Evolutionary conservation across 2,888 invertebrate species (phyloP).

Genomic region (Drymonia ruficornis): DNA sequence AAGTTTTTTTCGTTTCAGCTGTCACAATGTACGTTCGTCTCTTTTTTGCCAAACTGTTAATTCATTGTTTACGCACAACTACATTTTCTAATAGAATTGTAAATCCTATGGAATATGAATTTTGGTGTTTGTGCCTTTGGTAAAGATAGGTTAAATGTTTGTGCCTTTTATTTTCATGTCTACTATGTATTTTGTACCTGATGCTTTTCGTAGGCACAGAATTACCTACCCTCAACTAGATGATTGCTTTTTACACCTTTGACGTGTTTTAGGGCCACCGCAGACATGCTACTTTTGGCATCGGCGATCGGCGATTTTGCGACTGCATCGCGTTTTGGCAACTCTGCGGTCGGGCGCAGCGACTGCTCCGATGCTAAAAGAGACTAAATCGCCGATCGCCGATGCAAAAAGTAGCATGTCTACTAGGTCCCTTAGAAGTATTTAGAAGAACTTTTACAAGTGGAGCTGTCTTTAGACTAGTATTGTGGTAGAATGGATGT

Average conservation of each 20-base stretch:
- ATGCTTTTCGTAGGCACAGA: slow-evolving; percentile 52
- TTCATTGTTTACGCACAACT: no score
- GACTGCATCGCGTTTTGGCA: no score
- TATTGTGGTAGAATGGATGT: slow-evolving; percentile 32
- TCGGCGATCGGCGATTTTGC: no score
- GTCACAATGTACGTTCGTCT: no score
- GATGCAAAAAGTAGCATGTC: no score
- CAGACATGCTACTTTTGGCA: no score
- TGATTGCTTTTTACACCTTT: slow-evolving; percentile 45
- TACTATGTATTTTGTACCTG: slow-evolving; percentile 72
- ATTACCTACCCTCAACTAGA: slow-evolving; percentile 30
- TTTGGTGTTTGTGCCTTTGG: slow-evolving; percentile 78
- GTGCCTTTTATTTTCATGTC: slow-evolving; percentile 78
- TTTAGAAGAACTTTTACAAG: slow-evolving; percentile 37
- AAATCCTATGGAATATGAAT: slow-evolving; percentile 46
- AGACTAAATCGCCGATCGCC: no score
- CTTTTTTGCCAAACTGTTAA: no score
- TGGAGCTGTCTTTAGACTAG: slow-evolving; percentile 37
- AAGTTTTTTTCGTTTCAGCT: no score
- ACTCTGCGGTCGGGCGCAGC: no score
- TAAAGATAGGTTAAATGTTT: slow-evolving; percentile 72
- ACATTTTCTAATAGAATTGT: slow-evolving; percentile 21
- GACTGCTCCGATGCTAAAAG: no score
- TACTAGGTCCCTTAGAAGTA: no score
- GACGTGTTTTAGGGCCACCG: slow-evolving; percentile 33